phyloP scores from a whole-genome alignment of 1,140 invertebrate species.

The Drosophila lini region DNA sequence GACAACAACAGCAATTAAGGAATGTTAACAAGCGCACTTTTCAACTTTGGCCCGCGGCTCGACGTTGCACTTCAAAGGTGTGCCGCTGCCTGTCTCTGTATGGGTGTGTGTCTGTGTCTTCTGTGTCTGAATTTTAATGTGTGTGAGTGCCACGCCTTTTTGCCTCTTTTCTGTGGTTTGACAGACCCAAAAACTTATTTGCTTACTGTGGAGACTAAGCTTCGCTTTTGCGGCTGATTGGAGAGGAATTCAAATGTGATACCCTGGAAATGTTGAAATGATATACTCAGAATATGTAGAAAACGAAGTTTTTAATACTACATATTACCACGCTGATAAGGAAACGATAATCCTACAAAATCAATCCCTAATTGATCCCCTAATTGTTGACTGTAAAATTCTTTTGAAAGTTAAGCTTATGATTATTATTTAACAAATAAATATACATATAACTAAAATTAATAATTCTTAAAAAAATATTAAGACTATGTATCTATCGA shows the following conservation, averaged over 20 bases:
- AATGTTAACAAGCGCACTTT: conserved; percentile 84
- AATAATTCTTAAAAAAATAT: too few species aligned
- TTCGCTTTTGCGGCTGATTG: conserved; percentile 47
- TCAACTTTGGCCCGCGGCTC: conserved; percentile 74
- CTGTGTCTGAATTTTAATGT: not conserved
- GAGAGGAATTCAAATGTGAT: conserved; percentile 14
- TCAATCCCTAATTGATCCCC: too few species aligned
- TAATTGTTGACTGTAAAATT: not conserved
- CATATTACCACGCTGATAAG: too few species aligned
- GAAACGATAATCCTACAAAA: too few species aligned
- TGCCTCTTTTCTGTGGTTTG: conserved; percentile 17
- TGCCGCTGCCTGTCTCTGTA: conserved; percentile 21
- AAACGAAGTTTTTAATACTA: too few species aligned
- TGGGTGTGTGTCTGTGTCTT: not conserved
- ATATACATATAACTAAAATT: too few species aligned
- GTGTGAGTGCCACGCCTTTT: conserved; percentile 31
- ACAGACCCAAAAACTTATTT: conserved; percentile 10
- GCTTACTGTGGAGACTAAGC: conserved; percentile 11
- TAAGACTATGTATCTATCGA: too few species aligned
- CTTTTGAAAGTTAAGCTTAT: too few species aligned
- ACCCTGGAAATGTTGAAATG: not conserved
- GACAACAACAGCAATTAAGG: conserved; percentile 83
- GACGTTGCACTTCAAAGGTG: conserved; percentile 77
- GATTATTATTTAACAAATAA: too few species aligned
- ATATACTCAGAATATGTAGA: not conserved